Conservation (phyloP, 1,140 invertebrate genomes). For the Drosophila chauvacae region DNA sequence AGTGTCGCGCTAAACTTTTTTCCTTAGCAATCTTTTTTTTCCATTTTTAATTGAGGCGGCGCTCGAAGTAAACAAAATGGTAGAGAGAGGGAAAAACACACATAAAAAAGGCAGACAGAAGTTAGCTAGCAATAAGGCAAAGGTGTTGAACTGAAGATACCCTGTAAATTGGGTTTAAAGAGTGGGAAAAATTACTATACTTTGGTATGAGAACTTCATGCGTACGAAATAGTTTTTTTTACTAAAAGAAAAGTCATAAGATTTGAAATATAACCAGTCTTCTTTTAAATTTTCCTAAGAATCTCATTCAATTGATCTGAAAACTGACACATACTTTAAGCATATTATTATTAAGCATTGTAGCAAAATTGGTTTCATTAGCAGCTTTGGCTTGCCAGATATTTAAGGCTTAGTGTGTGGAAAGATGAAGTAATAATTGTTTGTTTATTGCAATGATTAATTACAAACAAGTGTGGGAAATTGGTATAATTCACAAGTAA, state of each 20-base stretch:
- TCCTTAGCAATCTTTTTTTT: constrained; percentile 16
- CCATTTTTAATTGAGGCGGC: constrained; percentile 72
- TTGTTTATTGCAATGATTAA: background rate
- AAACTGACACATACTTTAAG: background rate
- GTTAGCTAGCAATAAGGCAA: background rate
- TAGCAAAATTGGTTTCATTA: background rate
- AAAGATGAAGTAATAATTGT: background rate
- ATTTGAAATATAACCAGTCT: background rate
- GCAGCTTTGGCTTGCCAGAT: background rate
- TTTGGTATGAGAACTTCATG: background rate
- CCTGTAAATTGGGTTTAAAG: background rate
- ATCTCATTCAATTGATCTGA: background rate
- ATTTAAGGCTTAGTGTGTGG: background rate
- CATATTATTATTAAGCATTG: too few species aligned
- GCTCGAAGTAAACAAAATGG: constrained; percentile 73
- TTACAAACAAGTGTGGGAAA: background rate
- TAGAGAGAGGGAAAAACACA: constrained; percentile 36
- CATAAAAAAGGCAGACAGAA: constrained; percentile 31
- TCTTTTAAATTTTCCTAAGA: too few species aligned
- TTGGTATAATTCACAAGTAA: background rate
- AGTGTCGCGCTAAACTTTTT: constrained; percentile 45
- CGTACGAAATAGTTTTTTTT: background rate
- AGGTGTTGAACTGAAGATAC: constrained; percentile 5
- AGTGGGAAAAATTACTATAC: background rate
- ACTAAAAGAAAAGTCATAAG: fast-evolving